Percentiles rank a stretch among this genome's conserved stretches.
Conservation (phyloP, 2,888 invertebrate species). For the Adelognathus sp. region DNA sequence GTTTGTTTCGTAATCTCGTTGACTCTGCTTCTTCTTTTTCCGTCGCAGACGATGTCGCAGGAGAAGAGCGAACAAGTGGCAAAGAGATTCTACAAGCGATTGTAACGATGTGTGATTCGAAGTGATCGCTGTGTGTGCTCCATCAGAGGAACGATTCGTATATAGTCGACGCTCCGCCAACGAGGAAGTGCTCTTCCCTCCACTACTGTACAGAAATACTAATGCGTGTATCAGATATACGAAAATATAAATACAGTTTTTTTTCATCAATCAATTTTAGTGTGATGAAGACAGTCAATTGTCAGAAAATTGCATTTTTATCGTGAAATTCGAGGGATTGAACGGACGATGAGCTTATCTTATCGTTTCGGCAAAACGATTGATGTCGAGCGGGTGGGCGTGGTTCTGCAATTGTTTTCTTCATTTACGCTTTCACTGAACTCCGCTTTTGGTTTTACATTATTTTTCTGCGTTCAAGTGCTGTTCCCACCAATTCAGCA, state of each 20-base stretch:
- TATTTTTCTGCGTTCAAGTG: not conserved
- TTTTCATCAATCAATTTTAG: not conserved
- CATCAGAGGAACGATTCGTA: not conserved
- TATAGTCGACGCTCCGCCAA: not conserved
- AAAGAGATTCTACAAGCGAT: slow-evolving; percentile 84
- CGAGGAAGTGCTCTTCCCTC: not conserved
- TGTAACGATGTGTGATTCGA: slow-evolving; percentile 60
- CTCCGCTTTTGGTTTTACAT: not conserved
- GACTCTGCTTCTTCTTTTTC: slow-evolving; percentile 36
- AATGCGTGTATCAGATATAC: not conserved
- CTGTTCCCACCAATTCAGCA: no score
- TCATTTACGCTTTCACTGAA: not conserved
- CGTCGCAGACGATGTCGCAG: slow-evolving; percentile 84
- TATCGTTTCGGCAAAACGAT: not conserved
- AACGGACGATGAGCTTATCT: not conserved
- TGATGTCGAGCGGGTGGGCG: not conserved
- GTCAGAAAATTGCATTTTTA: not conserved
- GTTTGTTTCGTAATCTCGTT: not conserved
- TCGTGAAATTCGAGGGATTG: not conserved
- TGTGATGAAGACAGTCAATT: not conserved
- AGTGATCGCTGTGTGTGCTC: not conserved
- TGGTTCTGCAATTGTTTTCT: not conserved
- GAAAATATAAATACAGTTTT: not conserved
- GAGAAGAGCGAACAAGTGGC: slow-evolving; percentile 82
- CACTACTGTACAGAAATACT: not conserved